These are phyloP conservation scores for Platyura marginata DNA, from an alignment of 1,140 invertebrate species.

Conservation along the genomic window DNA sequence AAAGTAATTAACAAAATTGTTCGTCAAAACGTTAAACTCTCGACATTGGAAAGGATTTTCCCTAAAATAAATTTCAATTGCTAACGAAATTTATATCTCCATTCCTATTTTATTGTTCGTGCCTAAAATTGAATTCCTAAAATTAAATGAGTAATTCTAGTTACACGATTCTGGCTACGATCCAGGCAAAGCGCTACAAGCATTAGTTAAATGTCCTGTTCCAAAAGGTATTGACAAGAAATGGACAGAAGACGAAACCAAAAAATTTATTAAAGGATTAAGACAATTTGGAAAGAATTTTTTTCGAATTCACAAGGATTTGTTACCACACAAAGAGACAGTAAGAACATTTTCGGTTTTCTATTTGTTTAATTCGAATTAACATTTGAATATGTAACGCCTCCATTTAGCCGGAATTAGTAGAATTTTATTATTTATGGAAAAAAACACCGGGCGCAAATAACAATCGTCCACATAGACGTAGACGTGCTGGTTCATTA, in stretches of 20 bases:
- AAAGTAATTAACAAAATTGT: too few relatives aligned
- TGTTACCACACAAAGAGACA: constrained; percentile 90
- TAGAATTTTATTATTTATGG: constrained; percentile 99
- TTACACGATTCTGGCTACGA: constrained; percentile 90
- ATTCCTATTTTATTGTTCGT: neutral
- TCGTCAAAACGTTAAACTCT: too few relatives aligned
- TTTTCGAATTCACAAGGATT: constrained; percentile 90
- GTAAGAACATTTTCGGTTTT: neutral
- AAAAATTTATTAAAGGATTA: constrained; percentile 95
- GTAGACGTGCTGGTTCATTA: constrained; percentile 74
- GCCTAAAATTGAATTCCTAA: too few relatives aligned
- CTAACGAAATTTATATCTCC: neutral
- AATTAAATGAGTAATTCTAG: too few relatives aligned
- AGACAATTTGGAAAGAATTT: constrained; percentile 98
- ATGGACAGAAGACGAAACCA: constrained; percentile 94
- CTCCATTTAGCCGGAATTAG: constrained; percentile 61
- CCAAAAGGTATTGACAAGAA: constrained; percentile 94
- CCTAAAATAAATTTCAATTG: too few relatives aligned
- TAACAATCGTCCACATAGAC: constrained; percentile 77
- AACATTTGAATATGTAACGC: too few relatives aligned
- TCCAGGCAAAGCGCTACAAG: constrained; percentile 85
- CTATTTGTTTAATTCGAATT: too few relatives aligned
- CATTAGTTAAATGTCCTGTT: constrained; percentile 89
- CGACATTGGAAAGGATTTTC: too few relatives aligned
- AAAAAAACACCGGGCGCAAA: constrained; percentile 99